Conservation (phyloP, 2,888 invertebrate species). For the Cyaniris semiargus region DNA sequence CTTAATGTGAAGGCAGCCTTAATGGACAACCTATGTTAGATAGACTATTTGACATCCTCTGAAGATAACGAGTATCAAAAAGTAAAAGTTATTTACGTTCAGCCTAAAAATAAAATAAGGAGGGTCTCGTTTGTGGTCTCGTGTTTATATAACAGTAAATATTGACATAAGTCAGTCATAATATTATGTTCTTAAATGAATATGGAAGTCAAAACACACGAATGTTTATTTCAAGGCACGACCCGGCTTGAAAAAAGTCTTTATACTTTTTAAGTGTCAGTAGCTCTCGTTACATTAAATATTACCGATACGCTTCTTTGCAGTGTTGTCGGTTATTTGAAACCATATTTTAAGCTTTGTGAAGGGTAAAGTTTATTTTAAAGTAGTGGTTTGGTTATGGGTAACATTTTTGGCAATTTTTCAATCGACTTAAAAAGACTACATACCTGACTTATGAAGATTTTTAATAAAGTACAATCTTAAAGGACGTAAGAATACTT, state of each 20-base stretch:
- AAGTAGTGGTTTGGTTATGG: background rate
- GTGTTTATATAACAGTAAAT: conserved; percentile 13
- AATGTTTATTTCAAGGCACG: conserved; percentile 26
- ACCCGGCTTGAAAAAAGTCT: conserved; percentile 1
- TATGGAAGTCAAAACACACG: conserved; percentile 21
- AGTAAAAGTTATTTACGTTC: background rate
- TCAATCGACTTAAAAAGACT: no score
- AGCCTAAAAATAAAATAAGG: background rate
- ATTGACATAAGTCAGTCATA: conserved; percentile 18
- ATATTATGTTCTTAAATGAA: conserved; percentile 24
- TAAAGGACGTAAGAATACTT: no score
- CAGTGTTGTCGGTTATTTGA: background rate
- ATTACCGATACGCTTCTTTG: background rate
- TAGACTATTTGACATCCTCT: no score
- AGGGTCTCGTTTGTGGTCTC: background rate
- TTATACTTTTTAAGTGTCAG: conserved; percentile 25
- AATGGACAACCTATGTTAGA: no score
- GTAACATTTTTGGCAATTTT: no score
- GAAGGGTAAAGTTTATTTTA: background rate
- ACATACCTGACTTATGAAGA: no score
- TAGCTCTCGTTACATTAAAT: background rate
- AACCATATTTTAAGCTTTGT: background rate
- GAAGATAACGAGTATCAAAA: no score
- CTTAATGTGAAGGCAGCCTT: no score
- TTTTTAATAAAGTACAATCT: no score